A percentile compares a stretch with the other conserved stretches of the same genome.
These are phyloP conservation scores for Melinopterus prodromus DNA, from an alignment of 2,888 invertebrate genomes.

Conservation along the genomic window DNA sequence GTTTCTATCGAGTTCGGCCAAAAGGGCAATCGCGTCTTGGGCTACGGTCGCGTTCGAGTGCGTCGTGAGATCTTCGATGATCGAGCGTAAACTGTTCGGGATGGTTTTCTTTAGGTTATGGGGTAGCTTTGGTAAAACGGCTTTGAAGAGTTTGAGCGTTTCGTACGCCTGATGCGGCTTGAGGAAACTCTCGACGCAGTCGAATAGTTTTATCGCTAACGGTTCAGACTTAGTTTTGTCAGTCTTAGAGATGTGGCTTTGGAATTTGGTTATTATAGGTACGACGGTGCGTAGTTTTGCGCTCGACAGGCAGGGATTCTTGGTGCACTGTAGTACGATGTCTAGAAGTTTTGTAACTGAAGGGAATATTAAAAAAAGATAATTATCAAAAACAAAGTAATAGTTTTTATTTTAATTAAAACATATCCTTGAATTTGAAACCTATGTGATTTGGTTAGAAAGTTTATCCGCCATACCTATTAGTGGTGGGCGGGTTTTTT, in stretches of 20 bases:
- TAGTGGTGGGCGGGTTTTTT: too few species aligned
- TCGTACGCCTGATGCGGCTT: conserved; percentile 34
- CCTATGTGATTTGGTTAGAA: too few species aligned
- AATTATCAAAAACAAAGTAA: conserved; percentile 10
- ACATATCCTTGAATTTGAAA: too few species aligned
- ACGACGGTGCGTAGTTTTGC: conserved; percentile 23
- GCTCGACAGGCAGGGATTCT: conserved; percentile 32
- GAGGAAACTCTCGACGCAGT: conserved; percentile 32
- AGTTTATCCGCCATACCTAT: too few species aligned
- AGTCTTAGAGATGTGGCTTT: conserved; percentile 9
- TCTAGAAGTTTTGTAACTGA: conserved; percentile 27
- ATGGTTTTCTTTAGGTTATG: conserved; percentile 28
- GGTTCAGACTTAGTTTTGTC: conserved; percentile 29
- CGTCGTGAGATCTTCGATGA: conserved; percentile 27
- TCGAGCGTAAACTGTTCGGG: conserved; percentile 20
- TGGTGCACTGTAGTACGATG: conserved; percentile 24
- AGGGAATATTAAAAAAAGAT: conserved; percentile 10
- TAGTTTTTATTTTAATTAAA: too few species aligned
- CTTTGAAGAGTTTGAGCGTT: conserved; percentile 30
- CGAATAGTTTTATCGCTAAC: conserved; percentile 28
- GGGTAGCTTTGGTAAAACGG: conserved; percentile 29
- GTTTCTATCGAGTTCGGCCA: conserved; percentile 24
- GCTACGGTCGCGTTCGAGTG: conserved; percentile 26
- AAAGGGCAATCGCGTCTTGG: conserved; percentile 26
- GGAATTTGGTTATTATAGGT: conserved; percentile 26